phyloP scores from a whole-genome alignment of 2,113 vertebrate genomes.

The Megaceryle torquata region DNA sequence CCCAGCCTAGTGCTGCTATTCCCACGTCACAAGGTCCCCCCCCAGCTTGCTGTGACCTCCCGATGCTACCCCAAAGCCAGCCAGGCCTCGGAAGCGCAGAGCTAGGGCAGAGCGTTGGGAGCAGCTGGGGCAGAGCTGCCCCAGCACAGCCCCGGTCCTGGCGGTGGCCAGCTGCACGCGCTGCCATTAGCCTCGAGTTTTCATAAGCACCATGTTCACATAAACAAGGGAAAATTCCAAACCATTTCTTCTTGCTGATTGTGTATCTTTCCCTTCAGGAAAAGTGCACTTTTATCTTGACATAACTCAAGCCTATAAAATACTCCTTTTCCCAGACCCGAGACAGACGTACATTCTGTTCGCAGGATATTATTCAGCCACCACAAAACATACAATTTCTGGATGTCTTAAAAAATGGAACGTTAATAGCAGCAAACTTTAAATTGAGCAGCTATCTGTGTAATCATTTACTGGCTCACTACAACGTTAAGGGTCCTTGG shows the following conservation, averaged over 20 bases:
- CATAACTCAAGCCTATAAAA: background rate
- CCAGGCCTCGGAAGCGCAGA: background rate
- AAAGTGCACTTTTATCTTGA: constrained; percentile 23
- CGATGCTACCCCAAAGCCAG: background rate
- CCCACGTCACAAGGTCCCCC: background rate
- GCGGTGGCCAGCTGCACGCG: constrained; percentile 8
- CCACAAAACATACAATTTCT: background rate
- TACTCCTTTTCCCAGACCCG: background rate
- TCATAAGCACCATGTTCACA: background rate
- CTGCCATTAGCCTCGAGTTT: background rate
- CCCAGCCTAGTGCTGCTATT: background rate
- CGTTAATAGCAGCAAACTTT: background rate
- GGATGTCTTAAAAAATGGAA: background rate
- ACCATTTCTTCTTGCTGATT: background rate
- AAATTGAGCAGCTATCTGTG: background rate
- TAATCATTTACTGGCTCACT: constrained; percentile 42
- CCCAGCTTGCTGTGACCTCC: background rate
- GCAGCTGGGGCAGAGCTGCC: background rate
- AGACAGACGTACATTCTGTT: background rate
- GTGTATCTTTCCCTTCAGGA: background rate
- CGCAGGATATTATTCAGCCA: background rate
- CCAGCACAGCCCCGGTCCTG: background rate
- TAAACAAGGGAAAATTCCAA: constrained; percentile 40
- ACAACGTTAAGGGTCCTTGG: constrained; percentile 18
- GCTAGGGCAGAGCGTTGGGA: background rate